Conservation (phyloP, 2,113 vertebrate species). For the Onychorhynchus coronatus region DNA sequence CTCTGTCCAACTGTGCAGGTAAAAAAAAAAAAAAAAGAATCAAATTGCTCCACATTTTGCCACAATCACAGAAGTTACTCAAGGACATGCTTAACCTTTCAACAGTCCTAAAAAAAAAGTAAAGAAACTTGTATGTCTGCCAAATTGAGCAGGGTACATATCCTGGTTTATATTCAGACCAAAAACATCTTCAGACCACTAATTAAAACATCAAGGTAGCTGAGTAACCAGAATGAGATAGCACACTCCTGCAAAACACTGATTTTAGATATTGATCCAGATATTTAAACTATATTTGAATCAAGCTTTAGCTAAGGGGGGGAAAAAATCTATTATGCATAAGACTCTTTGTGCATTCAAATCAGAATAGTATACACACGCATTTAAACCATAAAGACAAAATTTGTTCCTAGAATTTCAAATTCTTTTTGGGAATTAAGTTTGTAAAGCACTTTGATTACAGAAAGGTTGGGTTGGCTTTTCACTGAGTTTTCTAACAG, state of each 20-base stretch:
- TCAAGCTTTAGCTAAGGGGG: not conserved
- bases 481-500: conserved; percentile 15
- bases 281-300: not conserved
- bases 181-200: not conserved
- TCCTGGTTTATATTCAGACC: not conserved
- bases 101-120: not conserved
- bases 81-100: not conserved
- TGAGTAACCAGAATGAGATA: not conserved
- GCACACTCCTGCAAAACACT: not conserved
- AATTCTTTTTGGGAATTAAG: not conserved
- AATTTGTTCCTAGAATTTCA: conserved; percentile 2
- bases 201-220: not conserved
- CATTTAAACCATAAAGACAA: conserved; percentile 36
- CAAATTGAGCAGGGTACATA: not conserved
- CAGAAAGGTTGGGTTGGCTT: not conserved
- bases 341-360: conserved; percentile 11
- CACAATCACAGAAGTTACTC: not conserved
- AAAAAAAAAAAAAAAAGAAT: not conserved
- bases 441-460: not conserved
- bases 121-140: not conserved
- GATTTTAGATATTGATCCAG: not conserved
- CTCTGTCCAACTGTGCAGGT: not conserved
- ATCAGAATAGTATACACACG: not conserved
- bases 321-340: not conserved
- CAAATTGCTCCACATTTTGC: not conserved